Evolutionary conservation across 2,797 vertebrate genomes (phyloP), one percentile per base, ranked within the genome.

Genomic region (Sebastes diploproa): DNA sequence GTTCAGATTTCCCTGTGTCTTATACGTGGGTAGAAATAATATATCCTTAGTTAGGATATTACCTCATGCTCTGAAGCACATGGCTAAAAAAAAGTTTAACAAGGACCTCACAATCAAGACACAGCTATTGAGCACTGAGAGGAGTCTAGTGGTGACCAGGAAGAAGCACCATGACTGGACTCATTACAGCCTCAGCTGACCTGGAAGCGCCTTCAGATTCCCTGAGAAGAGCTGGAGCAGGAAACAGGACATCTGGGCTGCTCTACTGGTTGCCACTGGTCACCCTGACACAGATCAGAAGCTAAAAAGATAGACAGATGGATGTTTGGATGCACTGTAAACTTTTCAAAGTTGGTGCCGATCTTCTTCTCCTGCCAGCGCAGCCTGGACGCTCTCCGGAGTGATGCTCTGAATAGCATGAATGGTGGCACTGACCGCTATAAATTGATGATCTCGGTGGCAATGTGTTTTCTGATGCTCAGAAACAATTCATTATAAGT

Each of bases 251-350:
- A 85, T 81, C 75, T 78, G 64, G 56, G 63, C 25, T 22, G 61
- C 46, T 72, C 38, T 58, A 75, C 58, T 30, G 50, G 42, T 55
- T 77, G 62, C 63, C 22, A 54, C 22, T 56, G 13, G 59, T 86
- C 50, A 88, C 78, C 77, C 78, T 87, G 78, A 87, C 79, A 87
- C 71, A 86, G 62, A 86, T 69, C 73, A 83, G 76, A 25, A 76
- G 64, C 67, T 70, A 59, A 75, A 77, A 70, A 66, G 38, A 62
- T 2, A 60, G 27, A 80, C 8, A 46, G 67, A 70, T 8, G n/a
- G 61, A 78, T 83, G 69, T 87, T 75, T 88, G 63, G 68, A 72
- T 70, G 63, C 1, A 22, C 25, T 75, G 27, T 64, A 74, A 87
- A 83, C 58, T 25, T 73, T 9, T 4, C 7, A 72, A 81, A 71